Evolutionary conservation across 2,113 vertebrate species (phyloP), one percentile per base, ranked within the genome.

Genomic region (Marmota flaviventris): DNA sequence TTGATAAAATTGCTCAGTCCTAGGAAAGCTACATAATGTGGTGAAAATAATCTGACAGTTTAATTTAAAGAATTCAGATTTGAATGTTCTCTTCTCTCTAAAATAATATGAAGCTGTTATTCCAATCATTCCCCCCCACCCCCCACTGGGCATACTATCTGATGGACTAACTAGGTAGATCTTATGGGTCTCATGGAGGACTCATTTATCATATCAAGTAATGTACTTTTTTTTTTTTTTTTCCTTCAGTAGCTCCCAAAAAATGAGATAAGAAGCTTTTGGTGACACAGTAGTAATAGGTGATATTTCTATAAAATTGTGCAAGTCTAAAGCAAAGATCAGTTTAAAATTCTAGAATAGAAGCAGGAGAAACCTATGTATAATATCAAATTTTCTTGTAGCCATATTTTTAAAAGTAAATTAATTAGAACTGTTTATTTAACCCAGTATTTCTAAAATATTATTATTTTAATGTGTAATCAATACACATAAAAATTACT

Each of bases 1-100:
- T 61, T 85, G 56, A 85, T 88, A 75, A 90, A 92, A 95, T 91
- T 86, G 61, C 53, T 95, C 63, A 73, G 73, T 85, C 42, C 34
- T 42, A 48, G 22, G n/a, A 51, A 94, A 89, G 67, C 42, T 78
- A 51, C 34, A 85, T 81, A 88, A 87, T 91, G 34, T 79, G 6
- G 63, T 92, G 48, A 79, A 86, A 81, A 85, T 58, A 72, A 82
- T 61, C 58, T 86, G 58, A 86, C 27, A 56, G 94, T 96, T 94
- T 82, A 51, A 51, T 51, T 51, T 51, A 63, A 34, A 91, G 85
- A 82, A 61, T 94, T 95, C 29, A 76, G 76, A 61, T 53, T 88
- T 85, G 81, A 86, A 48, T 42, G 18, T 94, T 22, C n/a, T 51
- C 17, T 97, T 78, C 0, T 88, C 45, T 89, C 53, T 84, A 45